Evolutionary conservation across 2,888 invertebrate genomes (phyloP), one percentile per base, ranked within the genome.

Genomic region (Cybosia mesomella): DNA sequence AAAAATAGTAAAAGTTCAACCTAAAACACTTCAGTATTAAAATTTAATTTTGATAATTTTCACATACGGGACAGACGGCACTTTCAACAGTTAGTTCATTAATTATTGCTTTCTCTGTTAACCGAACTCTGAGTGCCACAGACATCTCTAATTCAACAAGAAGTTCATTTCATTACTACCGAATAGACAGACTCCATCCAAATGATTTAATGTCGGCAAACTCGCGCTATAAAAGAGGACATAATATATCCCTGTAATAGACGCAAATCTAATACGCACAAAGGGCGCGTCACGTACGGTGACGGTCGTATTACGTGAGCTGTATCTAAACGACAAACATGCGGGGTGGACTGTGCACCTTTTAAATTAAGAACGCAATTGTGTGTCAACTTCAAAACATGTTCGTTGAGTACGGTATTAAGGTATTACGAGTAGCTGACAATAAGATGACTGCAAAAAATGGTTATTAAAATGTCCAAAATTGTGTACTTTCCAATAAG

Each of bases 231-330:
- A 63, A 67, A 58, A 70, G 57, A 58, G 64, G 64, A 69, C 70
- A 69, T 75, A 70, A 66, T 77, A 75, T 60, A 58, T 75, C 61
- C 58, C 60, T 71, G 72, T 81, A 76, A 74, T 74, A 70, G 76
- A 73, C 70, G 71, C 68, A 80, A 77, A 80, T 77, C 75, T 81
- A 81, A 81, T 81, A 78, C 77, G 77, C 73, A 70, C 74, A 68
- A 68, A 70, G 80, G 73, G 73, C 63, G 64, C 70, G 70, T 71
- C 81, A 80, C 80, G 82, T 82, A 67, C 72, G n/a, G 32, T 70
- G 72, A 67, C 60, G 68, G 74, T 76, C 70, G 71, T 65, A 57
- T 67, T 62, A 80, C 81, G 81, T 80, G 81, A 72, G 74, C 49
- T 62, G 81, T 68, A 54, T 73, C 53, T 58, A 15, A 73, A 79